These are phyloP conservation scores for Hyphantria cunea DNA, from an alignment of 1,140 invertebrate species.

Conservation along the genomic window DNA sequence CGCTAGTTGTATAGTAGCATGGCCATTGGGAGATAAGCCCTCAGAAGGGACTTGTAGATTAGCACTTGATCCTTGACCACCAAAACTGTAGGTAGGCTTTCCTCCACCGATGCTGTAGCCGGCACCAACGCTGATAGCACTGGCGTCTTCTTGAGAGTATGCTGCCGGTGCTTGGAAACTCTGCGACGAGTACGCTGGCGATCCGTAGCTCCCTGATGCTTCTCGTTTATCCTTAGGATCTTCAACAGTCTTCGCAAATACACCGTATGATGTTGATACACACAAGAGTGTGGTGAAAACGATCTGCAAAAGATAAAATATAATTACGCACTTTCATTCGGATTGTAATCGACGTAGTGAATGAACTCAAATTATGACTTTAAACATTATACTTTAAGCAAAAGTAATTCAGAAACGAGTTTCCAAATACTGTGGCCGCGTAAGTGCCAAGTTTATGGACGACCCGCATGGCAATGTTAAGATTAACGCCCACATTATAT, in stretches of 20 bases:
- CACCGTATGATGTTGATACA: slow-evolving; percentile 61
- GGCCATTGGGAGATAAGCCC: slow-evolving; percentile 51
- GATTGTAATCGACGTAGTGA: slow-evolving; percentile 36
- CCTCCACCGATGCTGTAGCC: slow-evolving; percentile 73
- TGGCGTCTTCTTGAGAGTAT: slow-evolving; percentile 59
- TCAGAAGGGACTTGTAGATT: slow-evolving; percentile 58
- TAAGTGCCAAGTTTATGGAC: slow-evolving; percentile 41
- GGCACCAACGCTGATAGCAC: slow-evolving; percentile 68
- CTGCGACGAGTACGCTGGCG: slow-evolving; percentile 44
- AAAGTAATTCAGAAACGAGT: slow-evolving; percentile 52
- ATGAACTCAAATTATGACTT: slow-evolving; percentile 10
- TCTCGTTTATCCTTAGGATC: slow-evolving; percentile 72
- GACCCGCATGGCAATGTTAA: slow-evolving; percentile 67
- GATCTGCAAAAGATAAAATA: slow-evolving; percentile 56
- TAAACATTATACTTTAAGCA: slow-evolving; percentile 14
- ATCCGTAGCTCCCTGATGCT: slow-evolving; percentile 51
- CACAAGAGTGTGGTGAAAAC: slow-evolving; percentile 57
- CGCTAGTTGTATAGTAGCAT: slow-evolving; percentile 60
- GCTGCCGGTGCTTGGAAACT: slow-evolving; percentile 53
- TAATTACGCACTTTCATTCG: slow-evolving; percentile 52
- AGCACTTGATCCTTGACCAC: slow-evolving; percentile 48
- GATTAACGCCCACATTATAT: slow-evolving; percentile 67
- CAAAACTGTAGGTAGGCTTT: slow-evolving; percentile 61
- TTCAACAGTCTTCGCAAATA: slow-evolving; percentile 54
- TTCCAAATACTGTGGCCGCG: slow-evolving; percentile 39